Conservation (phyloP, 1,140 invertebrate genomes). For the Leptinotarsa defecta region DNA sequence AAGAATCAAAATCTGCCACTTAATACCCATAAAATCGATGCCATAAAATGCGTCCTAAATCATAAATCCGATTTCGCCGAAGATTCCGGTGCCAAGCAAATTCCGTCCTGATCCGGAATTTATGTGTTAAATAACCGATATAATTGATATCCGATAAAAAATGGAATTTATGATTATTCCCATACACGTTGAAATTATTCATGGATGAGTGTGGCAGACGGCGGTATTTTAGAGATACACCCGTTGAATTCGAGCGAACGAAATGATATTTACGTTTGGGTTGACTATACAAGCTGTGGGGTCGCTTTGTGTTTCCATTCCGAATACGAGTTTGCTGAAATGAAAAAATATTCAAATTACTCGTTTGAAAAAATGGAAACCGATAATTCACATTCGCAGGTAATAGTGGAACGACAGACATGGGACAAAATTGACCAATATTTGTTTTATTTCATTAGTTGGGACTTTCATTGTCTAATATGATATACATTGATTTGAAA, state of each 20-base stretch:
- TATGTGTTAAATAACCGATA: conserved; percentile 24
- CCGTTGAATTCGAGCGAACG: background rate
- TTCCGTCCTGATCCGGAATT: conserved; percentile 6
- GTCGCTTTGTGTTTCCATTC: no score
- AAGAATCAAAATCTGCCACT: background rate
- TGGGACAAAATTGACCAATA: no score
- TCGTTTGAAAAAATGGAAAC: no score
- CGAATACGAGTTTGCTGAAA: no score
- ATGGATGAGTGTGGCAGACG: conserved; percentile 4
- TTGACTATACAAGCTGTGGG: background rate
- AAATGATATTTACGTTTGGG: background rate
- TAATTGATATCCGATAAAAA: conserved; percentile 22
- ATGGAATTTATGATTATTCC: conserved; percentile 5
- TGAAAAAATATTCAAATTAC: no score
- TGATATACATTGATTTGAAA: no score
- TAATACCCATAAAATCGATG: background rate
- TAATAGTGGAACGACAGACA: no score
- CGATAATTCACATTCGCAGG: no score
- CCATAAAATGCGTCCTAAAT: conserved; percentile 2
- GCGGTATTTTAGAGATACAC: background rate
- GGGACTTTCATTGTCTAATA: no score
- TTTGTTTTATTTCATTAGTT: no score
- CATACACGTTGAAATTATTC: conserved; percentile 6
- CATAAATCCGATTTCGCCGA: conserved; percentile 13
- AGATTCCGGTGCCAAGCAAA: conserved; percentile 8